phyloP scores from a whole-genome alignment of 30 jellyfish, hydroid and myxozoan genomes.

The Aurelia sp. region DNA sequence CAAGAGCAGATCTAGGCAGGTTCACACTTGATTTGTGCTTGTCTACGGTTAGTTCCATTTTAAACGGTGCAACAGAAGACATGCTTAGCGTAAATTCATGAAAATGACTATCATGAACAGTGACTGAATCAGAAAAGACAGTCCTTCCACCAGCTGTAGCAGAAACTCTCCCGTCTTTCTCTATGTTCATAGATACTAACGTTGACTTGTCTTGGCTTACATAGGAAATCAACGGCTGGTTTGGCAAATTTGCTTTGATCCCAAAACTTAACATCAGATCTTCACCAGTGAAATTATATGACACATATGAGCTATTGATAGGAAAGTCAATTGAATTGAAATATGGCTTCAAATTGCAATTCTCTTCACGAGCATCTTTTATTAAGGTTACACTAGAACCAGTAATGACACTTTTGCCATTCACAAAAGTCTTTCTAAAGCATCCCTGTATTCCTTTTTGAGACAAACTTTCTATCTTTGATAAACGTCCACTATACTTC shows the following conservation, averaged over 20 bases:
- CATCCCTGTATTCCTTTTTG: slow-evolving; percentile 52
- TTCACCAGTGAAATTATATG: slow-evolving; percentile 26
- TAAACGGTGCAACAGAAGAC: slow-evolving; percentile 19
- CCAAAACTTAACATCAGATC: slow-evolving; percentile 17
- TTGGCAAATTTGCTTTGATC: slow-evolving; percentile 29
- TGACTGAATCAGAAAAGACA: neutral
- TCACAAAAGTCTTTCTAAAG: slow-evolving; percentile 39
- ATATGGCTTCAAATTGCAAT: slow-evolving; percentile 14
- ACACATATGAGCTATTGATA: slow-evolving; percentile 20
- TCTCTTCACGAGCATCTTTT: slow-evolving; percentile 19
- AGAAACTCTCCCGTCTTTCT: slow-evolving; percentile 20
- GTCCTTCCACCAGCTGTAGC: neutral
- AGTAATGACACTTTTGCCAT: slow-evolving; percentile 37
- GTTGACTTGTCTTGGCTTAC: neutral
- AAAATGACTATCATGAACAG: slow-evolving; percentile 51
- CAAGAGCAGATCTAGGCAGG: neutral
- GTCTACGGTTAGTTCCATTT: slow-evolving; percentile 33
- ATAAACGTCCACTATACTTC: slow-evolving; percentile 9
- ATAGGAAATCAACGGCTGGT: slow-evolving; percentile 28
- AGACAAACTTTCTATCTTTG: slow-evolving; percentile 34
- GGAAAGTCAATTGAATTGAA: slow-evolving; percentile 36
- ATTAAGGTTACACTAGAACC: slow-evolving; percentile 50
- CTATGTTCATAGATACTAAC: neutral
- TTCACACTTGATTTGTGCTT: slow-evolving; percentile 13
- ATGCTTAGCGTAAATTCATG: slow-evolving; percentile 40